Conservation (phyloP, 1,140 invertebrate species). For the Tribolium castaneum region DNA sequence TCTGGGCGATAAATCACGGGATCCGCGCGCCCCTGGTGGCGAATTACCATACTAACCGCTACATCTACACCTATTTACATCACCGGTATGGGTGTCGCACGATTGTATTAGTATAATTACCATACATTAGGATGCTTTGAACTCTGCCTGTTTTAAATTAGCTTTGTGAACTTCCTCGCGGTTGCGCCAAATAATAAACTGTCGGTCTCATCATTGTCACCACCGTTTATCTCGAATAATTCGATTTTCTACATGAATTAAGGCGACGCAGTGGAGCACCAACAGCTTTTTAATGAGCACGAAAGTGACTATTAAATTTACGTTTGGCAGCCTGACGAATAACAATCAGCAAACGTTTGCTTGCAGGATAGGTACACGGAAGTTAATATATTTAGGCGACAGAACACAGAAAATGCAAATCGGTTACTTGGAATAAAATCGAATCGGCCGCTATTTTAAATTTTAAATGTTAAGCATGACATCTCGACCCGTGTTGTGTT, state of each 20-base stretch:
- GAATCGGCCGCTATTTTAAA: conserved; percentile 31
- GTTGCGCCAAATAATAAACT: conserved; percentile 22
- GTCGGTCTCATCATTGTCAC: conserved; percentile 17
- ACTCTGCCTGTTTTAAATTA: conserved; percentile 38
- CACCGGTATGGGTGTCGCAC: conserved; percentile 47
- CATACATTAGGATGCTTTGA: conserved; percentile 48
- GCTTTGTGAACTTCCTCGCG: conserved; percentile 34
- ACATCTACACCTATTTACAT: conserved; percentile 54
- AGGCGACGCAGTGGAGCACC: conserved; percentile 1
- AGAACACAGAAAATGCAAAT: conserved; percentile 25
- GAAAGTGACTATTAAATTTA: conserved; percentile 23
- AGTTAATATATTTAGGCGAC: background rate
- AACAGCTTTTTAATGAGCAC: conserved; percentile 17
- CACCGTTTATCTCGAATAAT: conserved; percentile 32
- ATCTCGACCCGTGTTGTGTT: conserved; percentile 1
- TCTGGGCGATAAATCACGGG: conserved; percentile 46
- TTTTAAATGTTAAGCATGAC: conserved; percentile 37
- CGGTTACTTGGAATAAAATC: background rate
- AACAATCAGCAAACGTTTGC: background rate
- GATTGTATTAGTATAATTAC: conserved; percentile 52
- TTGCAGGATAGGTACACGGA: background rate
- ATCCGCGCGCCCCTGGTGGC: conserved; percentile 47
- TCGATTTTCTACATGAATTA: conserved; percentile 28
- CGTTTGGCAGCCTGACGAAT: background rate
- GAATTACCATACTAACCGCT: conserved; percentile 54